Evolutionary conservation across 2,797 vertebrate genomes (phyloP).

Genomic region (Merluccius polli): DNA sequence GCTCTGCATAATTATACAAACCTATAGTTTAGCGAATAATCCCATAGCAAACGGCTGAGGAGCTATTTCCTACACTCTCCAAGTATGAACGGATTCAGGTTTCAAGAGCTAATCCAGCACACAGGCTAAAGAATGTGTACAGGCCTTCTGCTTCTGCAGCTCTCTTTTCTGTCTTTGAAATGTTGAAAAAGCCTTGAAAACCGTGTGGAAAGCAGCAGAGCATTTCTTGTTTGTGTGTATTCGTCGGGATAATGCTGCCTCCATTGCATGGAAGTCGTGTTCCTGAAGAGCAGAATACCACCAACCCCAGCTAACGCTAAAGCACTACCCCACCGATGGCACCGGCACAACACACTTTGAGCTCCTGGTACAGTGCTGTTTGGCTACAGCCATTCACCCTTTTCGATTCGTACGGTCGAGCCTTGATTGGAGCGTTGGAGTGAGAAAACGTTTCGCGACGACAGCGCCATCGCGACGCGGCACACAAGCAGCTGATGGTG

Average conservation of each 20-base stretch:
- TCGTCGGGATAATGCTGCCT: no score
- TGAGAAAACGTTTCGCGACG: background rate
- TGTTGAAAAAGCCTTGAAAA: background rate
- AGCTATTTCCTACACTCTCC: background rate
- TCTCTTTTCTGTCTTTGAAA: background rate
- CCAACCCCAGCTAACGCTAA: no score
- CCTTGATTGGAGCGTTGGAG: background rate
- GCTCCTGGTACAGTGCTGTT: background rate
- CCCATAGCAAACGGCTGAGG: background rate
- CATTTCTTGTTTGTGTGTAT: background rate
- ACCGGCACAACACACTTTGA: background rate
- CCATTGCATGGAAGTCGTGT: background rate
- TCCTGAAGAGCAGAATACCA: no score
- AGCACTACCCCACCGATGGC: background rate
- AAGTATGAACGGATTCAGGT: constrained; percentile 9
- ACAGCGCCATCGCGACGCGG: background rate
- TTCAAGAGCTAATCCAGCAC: constrained; percentile 6
- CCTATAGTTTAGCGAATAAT: constrained; percentile 8
- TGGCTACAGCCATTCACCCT: background rate
- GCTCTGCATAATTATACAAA: constrained; percentile 5
- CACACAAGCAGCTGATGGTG: background rate
- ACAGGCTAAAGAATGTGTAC: background rate
- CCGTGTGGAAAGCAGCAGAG: background rate
- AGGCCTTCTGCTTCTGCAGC: background rate
- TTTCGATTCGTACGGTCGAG: background rate